Percentiles rank a stretch among this genome's conserved stretches.
Evolutionary conservation across 1,140 invertebrate species (phyloP).

Genomic region (Danaus melanippus): DNA sequence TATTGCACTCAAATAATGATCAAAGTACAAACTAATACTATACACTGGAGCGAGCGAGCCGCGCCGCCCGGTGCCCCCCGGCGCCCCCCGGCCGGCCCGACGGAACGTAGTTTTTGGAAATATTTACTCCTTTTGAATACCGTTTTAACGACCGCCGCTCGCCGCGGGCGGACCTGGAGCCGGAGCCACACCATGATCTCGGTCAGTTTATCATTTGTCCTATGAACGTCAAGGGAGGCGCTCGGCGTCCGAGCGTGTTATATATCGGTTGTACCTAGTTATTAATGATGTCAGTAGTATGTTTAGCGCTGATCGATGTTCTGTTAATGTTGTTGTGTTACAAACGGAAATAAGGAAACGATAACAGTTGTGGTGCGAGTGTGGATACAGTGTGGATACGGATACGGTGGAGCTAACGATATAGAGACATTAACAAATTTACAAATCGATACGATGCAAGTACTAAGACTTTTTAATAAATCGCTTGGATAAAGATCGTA

Average conservation of each 20-base stretch:
- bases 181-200: no score
- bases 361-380: constrained; percentile 57
- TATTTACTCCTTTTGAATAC: constrained; percentile 58
- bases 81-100: constrained; percentile 19
- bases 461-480: constrained; percentile 68
- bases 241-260: constrained; percentile 27
- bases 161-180: constrained; percentile 1
- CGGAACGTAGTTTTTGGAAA: constrained; percentile 46
- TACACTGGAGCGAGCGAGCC: constrained; percentile 24
- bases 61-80: constrained; percentile 17
- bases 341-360: constrained; percentile 46
- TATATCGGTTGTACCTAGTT: constrained; percentile 55
- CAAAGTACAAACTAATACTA: constrained; percentile 58
- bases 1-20: constrained; percentile 55
- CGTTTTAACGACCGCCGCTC: constrained; percentile 32
- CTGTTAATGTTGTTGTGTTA: constrained; percentile 62
- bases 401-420: constrained; percentile 63
- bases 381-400: constrained; percentile 62
- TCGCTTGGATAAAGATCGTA: constrained; percentile 66
- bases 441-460: constrained; percentile 67
- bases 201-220: constrained; percentile 40
- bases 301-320: constrained; percentile 53
- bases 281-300: constrained; percentile 58
- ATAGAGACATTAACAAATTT: constrained; percentile 71
- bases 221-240: constrained; percentile 47